Base-by-base conservation (phyloP, 2,113 vertebrate genomes). In the Euleptes europaea region DNA sequence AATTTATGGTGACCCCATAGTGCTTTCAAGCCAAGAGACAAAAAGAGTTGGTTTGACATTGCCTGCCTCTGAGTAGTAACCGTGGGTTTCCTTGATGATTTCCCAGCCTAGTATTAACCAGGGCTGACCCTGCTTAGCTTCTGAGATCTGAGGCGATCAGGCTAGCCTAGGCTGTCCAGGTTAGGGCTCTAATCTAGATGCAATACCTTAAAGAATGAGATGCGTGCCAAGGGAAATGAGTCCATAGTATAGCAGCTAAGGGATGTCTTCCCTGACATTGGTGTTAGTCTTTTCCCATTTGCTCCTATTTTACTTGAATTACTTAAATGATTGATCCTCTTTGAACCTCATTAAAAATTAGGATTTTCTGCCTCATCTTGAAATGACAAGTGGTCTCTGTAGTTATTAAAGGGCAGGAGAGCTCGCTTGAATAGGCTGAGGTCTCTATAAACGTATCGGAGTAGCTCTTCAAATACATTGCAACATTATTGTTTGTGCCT, bases 281-380 rank as follows among this genome's bases (percentile, higher is more conserved):
- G 1, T 31, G 44, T 66, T 47, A n/a, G 1, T 17, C 79, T 88
- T 85, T 63, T 82, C 26, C 66, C 17, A 65, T 83, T 83, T 88
- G 14, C 23, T 84, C 35, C 11, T 28, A 0, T 80, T 91, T 86
- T 44, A 40, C 51, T 35, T 40, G 40, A 63, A 3, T 60, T 60
- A 49, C 2, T 0, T 7, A 3, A 19, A 3, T 75, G 49, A 2
- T 9, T 47, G 44, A 28, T 38, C 72, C 3, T 0, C 80, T 0
- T 14, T 42, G 51, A 28, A 38, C 0, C 0, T 44, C 47, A 66
- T 9, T n/a, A 26, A 60, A n/a, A 57, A 2, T 0, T 5, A 35
- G 66, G 1, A 1, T 73, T 21, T 17, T 21, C 15, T 1, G 0
- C 5, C 14, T 14, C 26, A 9, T 15, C 14, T 70, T 63, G 57